A percentile compares a stretch with the other conserved stretches of the same genome.
These are phyloP conservation scores for Galbula dea DNA, from an alignment of 2,113 vertebrate species.

Conservation along the genomic window DNA sequence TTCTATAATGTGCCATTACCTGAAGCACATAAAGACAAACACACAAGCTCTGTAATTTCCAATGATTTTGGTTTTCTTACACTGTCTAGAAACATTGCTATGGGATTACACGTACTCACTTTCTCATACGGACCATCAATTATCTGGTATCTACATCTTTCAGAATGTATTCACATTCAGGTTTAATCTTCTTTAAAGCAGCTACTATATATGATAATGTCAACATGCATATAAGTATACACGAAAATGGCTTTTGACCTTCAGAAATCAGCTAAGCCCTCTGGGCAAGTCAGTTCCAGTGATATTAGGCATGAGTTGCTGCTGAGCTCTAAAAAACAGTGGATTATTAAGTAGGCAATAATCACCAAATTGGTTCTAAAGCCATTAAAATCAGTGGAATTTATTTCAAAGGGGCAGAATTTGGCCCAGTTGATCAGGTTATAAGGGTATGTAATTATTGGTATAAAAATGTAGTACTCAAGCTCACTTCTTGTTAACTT, in stretches of 20 bases:
- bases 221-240: neutral
- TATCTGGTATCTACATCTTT: neutral
- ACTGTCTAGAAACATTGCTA: constrained; percentile 1
- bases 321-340: neutral
- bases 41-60: neutral
- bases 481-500: neutral
- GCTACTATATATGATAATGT: neutral
- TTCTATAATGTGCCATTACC: neutral
- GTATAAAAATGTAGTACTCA: neutral
- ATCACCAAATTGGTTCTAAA: neutral
- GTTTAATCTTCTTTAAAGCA: neutral
- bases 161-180: neutral
- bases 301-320: neutral
- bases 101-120: neutral
- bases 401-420: neutral
- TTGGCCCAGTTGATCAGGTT: neutral
- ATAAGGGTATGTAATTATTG: constrained; percentile 9
- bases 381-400: neutral
- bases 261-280: constrained; percentile 14
- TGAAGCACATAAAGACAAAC: neutral
- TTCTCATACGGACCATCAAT: neutral
- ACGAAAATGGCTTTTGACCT: neutral
- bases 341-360: neutral
- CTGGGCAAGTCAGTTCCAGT: neutral
- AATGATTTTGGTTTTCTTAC: neutral